phyloP scores from a whole-genome alignment of 2,113 vertebrate genomes.

The Zootoca vivipara region DNA sequence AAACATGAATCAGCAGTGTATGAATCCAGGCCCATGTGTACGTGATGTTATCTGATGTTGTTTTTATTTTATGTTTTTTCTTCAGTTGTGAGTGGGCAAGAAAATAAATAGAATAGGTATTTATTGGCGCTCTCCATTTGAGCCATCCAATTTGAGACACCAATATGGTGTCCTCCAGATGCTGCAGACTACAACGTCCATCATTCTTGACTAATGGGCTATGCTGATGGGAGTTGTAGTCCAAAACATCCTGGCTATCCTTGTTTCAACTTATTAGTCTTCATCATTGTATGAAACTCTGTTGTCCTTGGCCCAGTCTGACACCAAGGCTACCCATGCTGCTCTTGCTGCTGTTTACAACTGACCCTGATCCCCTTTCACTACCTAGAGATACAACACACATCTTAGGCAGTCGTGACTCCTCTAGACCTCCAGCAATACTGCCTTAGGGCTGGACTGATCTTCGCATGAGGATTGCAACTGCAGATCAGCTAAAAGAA shows the following conservation, averaged over 20 bases:
- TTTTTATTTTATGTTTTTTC: neutral
- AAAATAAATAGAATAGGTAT: neutral
- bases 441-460: neutral
- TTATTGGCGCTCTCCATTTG: neutral
- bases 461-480: conserved; percentile 36
- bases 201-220: no score
- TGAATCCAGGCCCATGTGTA: neutral
- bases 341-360: neutral
- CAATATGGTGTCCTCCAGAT: no score
- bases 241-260: no score
- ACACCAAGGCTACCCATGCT: neutral
- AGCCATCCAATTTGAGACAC: no score
- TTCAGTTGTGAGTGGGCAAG: neutral
- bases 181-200: no score
- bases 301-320: neutral
- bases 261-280: no score
- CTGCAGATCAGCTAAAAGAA: neutral
- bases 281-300: no score
- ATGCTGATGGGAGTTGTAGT: no score
- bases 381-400: no score
- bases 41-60: neutral
- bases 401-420: neutral
- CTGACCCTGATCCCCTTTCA: no score
- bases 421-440: neutral
- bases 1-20: neutral